Base-by-base conservation (phyloP, 2,888 invertebrate species). In the Dryadula phaetusa region DNA sequence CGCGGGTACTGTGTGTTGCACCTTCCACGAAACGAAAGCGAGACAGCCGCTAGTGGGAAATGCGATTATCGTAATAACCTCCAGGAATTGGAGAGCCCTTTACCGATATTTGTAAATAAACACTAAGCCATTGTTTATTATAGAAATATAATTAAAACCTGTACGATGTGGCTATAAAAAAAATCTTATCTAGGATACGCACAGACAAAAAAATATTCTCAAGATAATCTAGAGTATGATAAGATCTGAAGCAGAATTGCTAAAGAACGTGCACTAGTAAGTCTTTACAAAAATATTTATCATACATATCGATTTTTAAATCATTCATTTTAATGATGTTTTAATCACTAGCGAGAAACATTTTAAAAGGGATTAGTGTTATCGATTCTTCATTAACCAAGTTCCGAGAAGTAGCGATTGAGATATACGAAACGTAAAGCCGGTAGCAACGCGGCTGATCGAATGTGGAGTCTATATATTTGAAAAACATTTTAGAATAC, bases 1-100 rank as follows among this genome's bases (percentile, higher is more conserved):
- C 82, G 88, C 88, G 83, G 85, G 83, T 82, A 85, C 81, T 80
- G 79, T 81, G 78, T 80, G 77, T 76, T 81, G 82, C 83, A 78
- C 82, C 86, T 92, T 92, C 92, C 80, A 73, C 82, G 92, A 92
- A 92, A 86, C 88, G 90, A 90, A 88, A 90, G 88, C 88, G 85
- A 88, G 87, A 87, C 86, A 87, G 84, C 77, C 81, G 76, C 84
- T 88, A 86, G 88, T 86, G 83, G 85, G 90, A 90, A 91, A 87
- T 82, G 84, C 84, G 86, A 91, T 92, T 90, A 91, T 85, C 83
- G 87, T 90, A 90, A 91, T 87, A 88, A 88, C 84, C 87, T 88
- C 87, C 85, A 82, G 85, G 87, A 87, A 90, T 82, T 82, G 78
- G 79, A 71, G 80, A 70, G 82, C 81, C 82, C 82, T 86, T 85